Conservation (phyloP, 2,888 invertebrate species). For the Plebejus anna region DNA sequence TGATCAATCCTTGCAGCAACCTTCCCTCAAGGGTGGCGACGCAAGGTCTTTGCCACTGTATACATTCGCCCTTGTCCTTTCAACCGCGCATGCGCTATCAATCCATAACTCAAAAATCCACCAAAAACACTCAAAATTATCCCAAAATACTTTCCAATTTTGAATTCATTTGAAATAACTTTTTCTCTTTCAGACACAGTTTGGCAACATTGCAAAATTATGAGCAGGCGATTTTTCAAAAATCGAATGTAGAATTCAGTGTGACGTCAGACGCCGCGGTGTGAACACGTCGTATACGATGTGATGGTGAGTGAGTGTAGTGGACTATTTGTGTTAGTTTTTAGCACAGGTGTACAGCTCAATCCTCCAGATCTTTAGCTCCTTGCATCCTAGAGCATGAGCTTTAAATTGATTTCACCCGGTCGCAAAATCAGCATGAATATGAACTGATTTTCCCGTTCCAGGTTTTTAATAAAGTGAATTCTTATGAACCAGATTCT, state of each 20-base stretch:
- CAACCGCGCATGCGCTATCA: constrained; percentile 60
- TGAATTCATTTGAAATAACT: not conserved
- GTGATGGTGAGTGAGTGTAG: constrained; percentile 69
- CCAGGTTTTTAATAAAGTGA: not conserved
- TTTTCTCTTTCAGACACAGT: not conserved
- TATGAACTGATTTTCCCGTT: not conserved
- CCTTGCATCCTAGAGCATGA: not conserved
- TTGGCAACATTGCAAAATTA: not conserved
- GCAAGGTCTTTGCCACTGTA: constrained; percentile 38
- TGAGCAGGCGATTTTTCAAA: not conserved
- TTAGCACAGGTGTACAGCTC: constrained; percentile 21
- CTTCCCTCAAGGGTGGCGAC: constrained; percentile 34
- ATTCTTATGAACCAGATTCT: not conserved
- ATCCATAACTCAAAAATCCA: constrained; percentile 54
- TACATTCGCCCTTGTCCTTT: constrained; percentile 63
- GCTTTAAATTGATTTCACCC: not conserved
- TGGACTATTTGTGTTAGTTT: constrained; percentile 17
- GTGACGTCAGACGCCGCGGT: constrained; percentile 56
- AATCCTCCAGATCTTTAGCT: not conserved
- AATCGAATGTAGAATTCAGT: constrained; percentile 48
- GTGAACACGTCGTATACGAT: constrained; percentile 58
- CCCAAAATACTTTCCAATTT: not conserved
- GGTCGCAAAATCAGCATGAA: not conserved
- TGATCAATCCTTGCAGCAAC: constrained; percentile 30
- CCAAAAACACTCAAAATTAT: constrained; percentile 37